Percentiles rank a stretch among this genome's conserved stretches.
Evolutionary conservation across 2,888 invertebrate species (phyloP).

Genomic region (Eurytoma adleriae): DNA sequence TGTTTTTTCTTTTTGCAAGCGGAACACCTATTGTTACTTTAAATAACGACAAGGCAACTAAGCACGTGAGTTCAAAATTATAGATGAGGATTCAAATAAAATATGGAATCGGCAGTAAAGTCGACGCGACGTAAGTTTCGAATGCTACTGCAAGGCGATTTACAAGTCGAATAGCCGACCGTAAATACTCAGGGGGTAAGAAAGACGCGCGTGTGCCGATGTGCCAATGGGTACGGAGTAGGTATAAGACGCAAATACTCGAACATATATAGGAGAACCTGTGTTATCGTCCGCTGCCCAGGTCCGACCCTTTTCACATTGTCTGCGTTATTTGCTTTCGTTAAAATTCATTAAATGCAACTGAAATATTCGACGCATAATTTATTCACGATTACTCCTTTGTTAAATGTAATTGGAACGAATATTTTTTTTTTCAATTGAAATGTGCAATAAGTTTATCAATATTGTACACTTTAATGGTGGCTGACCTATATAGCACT

Average conservation of each 20-base stretch:
- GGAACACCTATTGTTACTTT: not conserved
- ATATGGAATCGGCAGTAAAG: too few relatives aligned
- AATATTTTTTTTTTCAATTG: not conserved
- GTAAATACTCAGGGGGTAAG: slow-evolving; percentile 62
- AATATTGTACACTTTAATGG: too few relatives aligned
- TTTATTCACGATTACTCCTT: not conserved
- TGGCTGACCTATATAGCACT: too few relatives aligned
- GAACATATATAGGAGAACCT: slow-evolving; percentile 57
- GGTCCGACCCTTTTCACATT: slow-evolving; percentile 61
- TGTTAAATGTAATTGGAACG: not conserved
- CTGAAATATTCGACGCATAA: too few relatives aligned
- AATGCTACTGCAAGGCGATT: slow-evolving; percentile 55
- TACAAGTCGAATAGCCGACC: slow-evolving; percentile 65
- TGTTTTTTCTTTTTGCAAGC: not conserved
- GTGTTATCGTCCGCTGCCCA: slow-evolving; percentile 71
- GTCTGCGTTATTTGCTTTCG: not conserved
- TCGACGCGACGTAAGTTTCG: too few relatives aligned
- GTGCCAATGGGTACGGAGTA: not conserved
- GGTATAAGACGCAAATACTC: slow-evolving; percentile 12
- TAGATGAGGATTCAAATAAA: too few relatives aligned
- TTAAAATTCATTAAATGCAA: too few relatives aligned
- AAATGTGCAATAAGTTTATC: too few relatives aligned
- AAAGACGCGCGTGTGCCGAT: not conserved
- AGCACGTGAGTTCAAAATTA: too few relatives aligned
- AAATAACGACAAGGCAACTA: slow-evolving; percentile 14